Evolutionary conservation across 37 sponge, comb jelly and placozoan species (phyloP).

Genomic region (Chondrosia reniformis): DNA sequence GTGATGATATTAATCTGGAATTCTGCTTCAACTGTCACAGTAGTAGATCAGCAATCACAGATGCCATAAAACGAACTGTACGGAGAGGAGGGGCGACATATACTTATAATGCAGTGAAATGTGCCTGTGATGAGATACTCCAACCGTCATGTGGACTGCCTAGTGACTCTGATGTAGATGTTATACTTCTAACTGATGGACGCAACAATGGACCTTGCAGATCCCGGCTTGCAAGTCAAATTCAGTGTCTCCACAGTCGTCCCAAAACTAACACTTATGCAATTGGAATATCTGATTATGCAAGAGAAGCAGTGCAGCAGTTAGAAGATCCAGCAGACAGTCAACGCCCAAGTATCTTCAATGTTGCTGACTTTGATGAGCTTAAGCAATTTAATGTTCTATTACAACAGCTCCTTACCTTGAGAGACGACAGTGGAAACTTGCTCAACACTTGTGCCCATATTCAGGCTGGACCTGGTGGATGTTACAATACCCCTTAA

Average conservation of each 20-base stretch:
- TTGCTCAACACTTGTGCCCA: not conserved
- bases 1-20: conserved; percentile 19
- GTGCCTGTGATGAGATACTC: conserved; percentile 27
- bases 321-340: not conserved
- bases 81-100: conserved; percentile 1
- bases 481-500: no score
- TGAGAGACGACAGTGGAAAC: not conserved
- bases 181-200: conserved; percentile 42
- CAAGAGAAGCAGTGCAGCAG: not conserved
- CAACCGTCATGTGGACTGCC: conserved; percentile 23
- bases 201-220: conserved; percentile 16
- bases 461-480: no score
- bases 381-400: not conserved
- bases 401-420: not conserved
- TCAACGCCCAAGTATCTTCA: not conserved
- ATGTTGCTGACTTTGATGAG: not conserved
- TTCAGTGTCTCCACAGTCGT: conserved; percentile 22
- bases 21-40: conserved; percentile 31
- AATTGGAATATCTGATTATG: conserved; percentile 6
- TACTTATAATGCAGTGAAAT: conserved; percentile 20
- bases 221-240: not conserved
- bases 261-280: conserved; percentile 27
- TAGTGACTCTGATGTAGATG: conserved; percentile 13
- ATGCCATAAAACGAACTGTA: not conserved
- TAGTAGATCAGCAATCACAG: not conserved